A percentile compares a stretch with the other conserved stretches of the same genome.
phyloP scores from a whole-genome alignment of 1,140 invertebrate genomes.

The Drosophila paulistorum region DNA sequence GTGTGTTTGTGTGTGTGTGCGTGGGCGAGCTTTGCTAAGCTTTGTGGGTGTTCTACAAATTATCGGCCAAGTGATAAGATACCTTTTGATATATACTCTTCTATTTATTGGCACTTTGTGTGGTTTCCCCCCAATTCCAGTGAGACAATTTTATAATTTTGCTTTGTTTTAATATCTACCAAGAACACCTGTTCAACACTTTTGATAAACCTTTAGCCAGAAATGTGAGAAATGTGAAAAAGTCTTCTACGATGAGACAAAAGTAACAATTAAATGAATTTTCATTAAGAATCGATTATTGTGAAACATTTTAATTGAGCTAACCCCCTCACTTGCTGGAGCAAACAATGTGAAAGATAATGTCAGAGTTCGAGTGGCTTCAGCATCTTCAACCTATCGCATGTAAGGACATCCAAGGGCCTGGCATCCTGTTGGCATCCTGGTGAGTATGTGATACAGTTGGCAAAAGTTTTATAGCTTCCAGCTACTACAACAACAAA shows the following conservation, averaged over 20 bases:
- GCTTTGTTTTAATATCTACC: neutral
- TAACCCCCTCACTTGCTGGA: neutral
- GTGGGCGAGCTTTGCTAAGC: constrained; percentile 28
- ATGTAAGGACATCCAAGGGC: neutral
- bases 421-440: neutral
- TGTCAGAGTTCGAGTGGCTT: constrained; percentile 10
- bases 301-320: constrained; percentile 41
- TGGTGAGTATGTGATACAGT: constrained; percentile 12
- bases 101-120: neutral
- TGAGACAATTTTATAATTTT: neutral
- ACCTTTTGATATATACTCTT: constrained; percentile 12
- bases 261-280: constrained; percentile 24
- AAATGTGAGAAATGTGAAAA: neutral
- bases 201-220: neutral
- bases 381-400: constrained; percentile 8
- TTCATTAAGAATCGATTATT: constrained; percentile 25
- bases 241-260: no score
- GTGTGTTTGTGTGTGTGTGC: neutral
- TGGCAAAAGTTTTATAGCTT: constrained; percentile 26
- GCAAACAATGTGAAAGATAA: constrained; percentile 22
- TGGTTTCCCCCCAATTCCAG: no score
- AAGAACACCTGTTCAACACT: neutral
- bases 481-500: constrained; percentile 13
- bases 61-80: constrained; percentile 41
- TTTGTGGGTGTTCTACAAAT: constrained; percentile 18